These are phyloP conservation scores for Melipona beecheii DNA, from an alignment of 2,888 invertebrate genomes.

Conservation along the genomic window DNA sequence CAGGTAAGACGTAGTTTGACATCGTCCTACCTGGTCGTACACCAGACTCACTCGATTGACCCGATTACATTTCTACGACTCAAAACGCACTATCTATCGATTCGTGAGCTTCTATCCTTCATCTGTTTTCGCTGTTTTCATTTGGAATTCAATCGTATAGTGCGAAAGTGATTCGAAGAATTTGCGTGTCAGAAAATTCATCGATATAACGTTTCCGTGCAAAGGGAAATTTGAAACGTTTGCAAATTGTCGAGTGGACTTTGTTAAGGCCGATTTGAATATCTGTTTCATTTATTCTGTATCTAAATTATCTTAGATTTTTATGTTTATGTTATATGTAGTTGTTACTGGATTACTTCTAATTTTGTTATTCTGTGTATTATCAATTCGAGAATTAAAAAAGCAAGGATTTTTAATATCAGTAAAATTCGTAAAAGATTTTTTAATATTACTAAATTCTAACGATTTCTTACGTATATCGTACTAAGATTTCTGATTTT, in stretches of 20 bases:
- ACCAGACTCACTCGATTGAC: slow-evolving; percentile 32
- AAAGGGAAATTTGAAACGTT: neutral
- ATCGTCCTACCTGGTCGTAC: too few species aligned
- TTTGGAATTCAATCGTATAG: neutral
- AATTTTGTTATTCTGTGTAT: neutral
- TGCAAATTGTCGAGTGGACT: neutral
- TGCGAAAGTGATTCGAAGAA: neutral
- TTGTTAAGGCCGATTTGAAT: neutral
- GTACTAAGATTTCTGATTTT: neutral
- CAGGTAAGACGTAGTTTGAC: neutral
- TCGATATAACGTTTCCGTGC: neutral
- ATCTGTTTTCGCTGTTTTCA: neutral
- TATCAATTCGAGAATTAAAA: neutral
- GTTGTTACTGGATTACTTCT: neutral
- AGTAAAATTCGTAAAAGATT: neutral
- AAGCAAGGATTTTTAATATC: neutral
- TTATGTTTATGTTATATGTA: neutral
- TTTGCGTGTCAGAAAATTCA: neutral
- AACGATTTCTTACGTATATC: neutral
- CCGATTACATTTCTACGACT: slow-evolving; percentile 41
- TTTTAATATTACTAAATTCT: neutral
- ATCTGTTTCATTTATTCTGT: neutral
- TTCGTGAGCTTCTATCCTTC: neutral
- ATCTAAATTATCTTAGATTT: neutral
- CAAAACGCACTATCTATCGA: neutral